Conservation (phyloP, 2,113 vertebrate genomes). For the Ascaphus truei region DNA sequence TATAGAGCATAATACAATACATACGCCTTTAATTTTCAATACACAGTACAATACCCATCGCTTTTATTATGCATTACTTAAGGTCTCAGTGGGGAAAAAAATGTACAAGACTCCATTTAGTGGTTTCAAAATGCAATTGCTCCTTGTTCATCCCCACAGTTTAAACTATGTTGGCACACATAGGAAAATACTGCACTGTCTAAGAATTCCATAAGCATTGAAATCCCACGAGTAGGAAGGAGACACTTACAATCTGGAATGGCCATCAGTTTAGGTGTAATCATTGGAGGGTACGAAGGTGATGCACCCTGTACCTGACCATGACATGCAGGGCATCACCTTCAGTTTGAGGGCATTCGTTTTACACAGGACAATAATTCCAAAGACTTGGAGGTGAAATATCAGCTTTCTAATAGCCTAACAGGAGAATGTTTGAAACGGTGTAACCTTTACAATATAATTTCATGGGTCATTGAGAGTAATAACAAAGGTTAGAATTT, state of each 20-base stretch:
- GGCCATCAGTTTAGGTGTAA: neutral
- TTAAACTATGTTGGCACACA: no score
- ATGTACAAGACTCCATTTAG: no score
- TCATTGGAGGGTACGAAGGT: neutral
- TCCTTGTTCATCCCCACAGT: no score
- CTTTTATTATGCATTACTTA: no score
- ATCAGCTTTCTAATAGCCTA: constrained; percentile 12
- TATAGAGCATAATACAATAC: no score
- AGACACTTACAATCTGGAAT: constrained; percentile 13
- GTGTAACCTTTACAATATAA: constrained; percentile 15
- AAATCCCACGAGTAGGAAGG: no score
- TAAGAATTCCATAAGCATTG: no score
- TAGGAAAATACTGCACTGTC: no score
- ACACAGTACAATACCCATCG: no score
- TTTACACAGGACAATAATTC: neutral
- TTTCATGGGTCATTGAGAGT: constrained; percentile 24
- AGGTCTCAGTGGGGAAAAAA: no score
- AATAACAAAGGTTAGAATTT: neutral
- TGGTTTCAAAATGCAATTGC: no score
- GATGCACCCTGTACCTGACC: neutral
- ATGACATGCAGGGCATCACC: neutral
- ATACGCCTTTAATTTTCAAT: no score
- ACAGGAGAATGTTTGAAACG: constrained; percentile 1
- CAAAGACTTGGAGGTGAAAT: neutral
- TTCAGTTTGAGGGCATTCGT: neutral